Percentiles rank a stretch among this genome's conserved stretches.
These are phyloP conservation scores for Ambastaia sidthimunki DNA, from an alignment of 2,797 vertebrate species.

Conservation along the genomic window DNA sequence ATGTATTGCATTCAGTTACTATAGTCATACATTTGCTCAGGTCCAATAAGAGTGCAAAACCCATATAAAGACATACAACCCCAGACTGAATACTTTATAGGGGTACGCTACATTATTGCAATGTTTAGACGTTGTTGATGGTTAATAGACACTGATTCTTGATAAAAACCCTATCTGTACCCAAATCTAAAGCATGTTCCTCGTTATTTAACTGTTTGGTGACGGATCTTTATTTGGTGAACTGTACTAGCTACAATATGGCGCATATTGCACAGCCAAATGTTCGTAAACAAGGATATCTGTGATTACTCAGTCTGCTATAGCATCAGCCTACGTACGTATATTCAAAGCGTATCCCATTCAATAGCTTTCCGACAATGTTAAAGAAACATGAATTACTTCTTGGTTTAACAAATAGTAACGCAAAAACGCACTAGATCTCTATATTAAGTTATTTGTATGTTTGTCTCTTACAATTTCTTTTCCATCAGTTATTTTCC, in stretches of 20 bases:
- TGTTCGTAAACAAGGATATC: not conserved
- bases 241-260: constrained; percentile 4
- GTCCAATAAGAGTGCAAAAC: no score
- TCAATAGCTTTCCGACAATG: not conserved
- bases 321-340: constrained; percentile 6
- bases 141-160: constrained; percentile 11
- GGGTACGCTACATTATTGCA: not conserved
- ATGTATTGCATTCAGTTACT: constrained; percentile 42
- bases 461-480: no score
- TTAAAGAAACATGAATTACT: no score
- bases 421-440: no score
- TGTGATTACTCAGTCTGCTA: not conserved
- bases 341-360: not conserved
- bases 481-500: no score
- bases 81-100: not conserved
- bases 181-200: not conserved
- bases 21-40: no score
- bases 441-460: no score
- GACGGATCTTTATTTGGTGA: not conserved
- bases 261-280: not conserved
- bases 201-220: not conserved
- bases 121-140: not conserved
- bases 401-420: no score
- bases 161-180: not conserved
- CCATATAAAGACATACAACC: not conserved